A percentile compares a stretch with the other conserved stretches of the same genome.
Evolutionary conservation across 92 coral and sea anemone species (phyloP).

Genomic region (Palythoa caribaeorum): DNA sequence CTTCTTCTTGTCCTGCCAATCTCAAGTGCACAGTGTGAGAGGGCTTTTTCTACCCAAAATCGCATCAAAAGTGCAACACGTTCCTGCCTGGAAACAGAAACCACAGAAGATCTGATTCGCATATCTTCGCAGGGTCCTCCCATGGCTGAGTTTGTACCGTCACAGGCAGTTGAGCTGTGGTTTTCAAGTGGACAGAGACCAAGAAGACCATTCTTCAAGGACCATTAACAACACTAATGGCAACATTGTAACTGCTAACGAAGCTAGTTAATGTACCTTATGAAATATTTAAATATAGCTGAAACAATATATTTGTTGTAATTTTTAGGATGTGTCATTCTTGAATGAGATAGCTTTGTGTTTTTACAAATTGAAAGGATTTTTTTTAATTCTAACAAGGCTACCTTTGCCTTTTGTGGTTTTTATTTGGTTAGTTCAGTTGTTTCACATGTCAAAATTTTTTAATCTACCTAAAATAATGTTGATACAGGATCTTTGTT

Average conservation of each 20-base stretch:
- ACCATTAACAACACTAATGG: conserved; percentile 24
- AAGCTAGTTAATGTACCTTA: conserved; percentile 23
- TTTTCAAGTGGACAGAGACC: conserved; percentile 19
- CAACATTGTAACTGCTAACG: background rate
- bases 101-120: conserved; percentile 22
- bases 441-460: conserved; percentile 24
- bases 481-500: conserved; percentile 30
- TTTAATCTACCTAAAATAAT: conserved; percentile 22
- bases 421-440: conserved; percentile 55
- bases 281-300: conserved; percentile 36
- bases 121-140: too few relatives aligned
- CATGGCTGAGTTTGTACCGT: background rate
- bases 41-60: conserved; percentile 1
- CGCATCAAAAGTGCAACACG: conserved; percentile 4
- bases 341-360: conserved; percentile 52
- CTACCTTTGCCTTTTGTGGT: conserved; percentile 52
- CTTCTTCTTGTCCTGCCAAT: conserved; percentile 29
- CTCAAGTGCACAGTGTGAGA: conserved; percentile 29
- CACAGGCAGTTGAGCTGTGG: conserved; percentile 25
- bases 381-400: conserved; percentile 44
- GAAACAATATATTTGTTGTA: conserved; percentile 29
- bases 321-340: conserved; percentile 45
- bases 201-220: background rate
- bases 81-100: conserved; percentile 31
- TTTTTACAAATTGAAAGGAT: conserved; percentile 51